A percentile compares a stretch with the other conserved stretches of the same genome.
These are phyloP conservation scores for Chauna torquata DNA, from an alignment of 2,113 vertebrate genomes.

Conservation along the genomic window DNA sequence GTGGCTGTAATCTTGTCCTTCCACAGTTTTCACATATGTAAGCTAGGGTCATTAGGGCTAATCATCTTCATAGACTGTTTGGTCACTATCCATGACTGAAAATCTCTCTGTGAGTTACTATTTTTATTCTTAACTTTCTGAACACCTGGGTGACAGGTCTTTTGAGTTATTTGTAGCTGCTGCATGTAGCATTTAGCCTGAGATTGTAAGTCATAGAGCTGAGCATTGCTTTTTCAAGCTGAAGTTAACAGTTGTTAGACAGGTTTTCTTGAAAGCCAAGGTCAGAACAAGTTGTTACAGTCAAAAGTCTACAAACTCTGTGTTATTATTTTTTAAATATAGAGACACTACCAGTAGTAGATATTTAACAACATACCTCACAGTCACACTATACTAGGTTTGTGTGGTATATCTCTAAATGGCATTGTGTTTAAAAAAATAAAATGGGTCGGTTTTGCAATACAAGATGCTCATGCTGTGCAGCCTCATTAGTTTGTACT, in stretches of 20 bases:
- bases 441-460: background rate
- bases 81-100: background rate
- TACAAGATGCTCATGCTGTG: background rate
- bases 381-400: background rate
- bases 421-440: background rate
- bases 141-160: background rate
- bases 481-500: background rate
- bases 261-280: conserved; percentile 16
- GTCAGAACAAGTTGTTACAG: background rate
- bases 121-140: background rate
- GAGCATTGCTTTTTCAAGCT: background rate
- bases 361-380: background rate
- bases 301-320: background rate
- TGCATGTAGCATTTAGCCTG: background rate
- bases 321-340: background rate
- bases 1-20: background rate
- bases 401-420: background rate
- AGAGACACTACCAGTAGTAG: background rate
- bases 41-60: background rate
- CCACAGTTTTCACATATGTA: background rate
- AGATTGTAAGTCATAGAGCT: background rate
- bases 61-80: background rate
- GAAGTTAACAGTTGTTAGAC: background rate
- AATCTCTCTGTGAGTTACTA: background rate
- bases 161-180: background rate